Percentiles rank a stretch among this genome's conserved stretches.
phyloP scores from a whole-genome alignment of 2,113 vertebrate species.

The Saimiri boliviensis region DNA sequence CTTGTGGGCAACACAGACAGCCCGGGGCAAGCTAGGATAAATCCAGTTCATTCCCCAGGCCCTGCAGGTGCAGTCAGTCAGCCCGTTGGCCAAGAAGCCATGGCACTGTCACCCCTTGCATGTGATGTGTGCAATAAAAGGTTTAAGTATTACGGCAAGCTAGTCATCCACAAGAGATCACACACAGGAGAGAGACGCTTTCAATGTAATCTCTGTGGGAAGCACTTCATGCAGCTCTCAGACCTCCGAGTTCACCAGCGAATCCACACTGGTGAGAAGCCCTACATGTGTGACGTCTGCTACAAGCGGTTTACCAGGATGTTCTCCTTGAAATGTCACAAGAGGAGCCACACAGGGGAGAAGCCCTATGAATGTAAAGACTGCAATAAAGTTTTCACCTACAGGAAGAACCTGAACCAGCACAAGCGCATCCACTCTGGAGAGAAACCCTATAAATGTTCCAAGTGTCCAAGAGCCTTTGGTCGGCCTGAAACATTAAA shows the following conservation, averaged over 20 bases:
- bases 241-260: constrained; percentile 50
- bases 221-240: constrained; percentile 53
- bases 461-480: neutral
- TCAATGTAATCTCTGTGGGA: constrained; percentile 18
- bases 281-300: neutral
- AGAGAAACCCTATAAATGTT: neutral
- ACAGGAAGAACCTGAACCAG: constrained; percentile 21
- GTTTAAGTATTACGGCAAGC: constrained; percentile 39
- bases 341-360: neutral
- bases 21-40: neutral
- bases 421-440: neutral
- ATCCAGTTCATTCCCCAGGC: fast-evolving
- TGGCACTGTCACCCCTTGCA: fast-evolving
- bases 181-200: constrained; percentile 62
- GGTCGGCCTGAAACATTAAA: neutral
- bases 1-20: fast-evolving
- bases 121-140: constrained; percentile 31
- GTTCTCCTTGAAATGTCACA: neutral
- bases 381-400: neutral
- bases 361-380: fast-evolving
- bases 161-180: constrained; percentile 35
- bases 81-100: fast-evolving
- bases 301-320: neutral
- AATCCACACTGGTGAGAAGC: constrained; percentile 58
- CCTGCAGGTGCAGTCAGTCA: fast-evolving